Percentiles rank a stretch among this genome's conserved stretches.
Evolutionary conservation across 2,797 vertebrate species (phyloP).

Genomic region (Centropyge bicolor): DNA sequence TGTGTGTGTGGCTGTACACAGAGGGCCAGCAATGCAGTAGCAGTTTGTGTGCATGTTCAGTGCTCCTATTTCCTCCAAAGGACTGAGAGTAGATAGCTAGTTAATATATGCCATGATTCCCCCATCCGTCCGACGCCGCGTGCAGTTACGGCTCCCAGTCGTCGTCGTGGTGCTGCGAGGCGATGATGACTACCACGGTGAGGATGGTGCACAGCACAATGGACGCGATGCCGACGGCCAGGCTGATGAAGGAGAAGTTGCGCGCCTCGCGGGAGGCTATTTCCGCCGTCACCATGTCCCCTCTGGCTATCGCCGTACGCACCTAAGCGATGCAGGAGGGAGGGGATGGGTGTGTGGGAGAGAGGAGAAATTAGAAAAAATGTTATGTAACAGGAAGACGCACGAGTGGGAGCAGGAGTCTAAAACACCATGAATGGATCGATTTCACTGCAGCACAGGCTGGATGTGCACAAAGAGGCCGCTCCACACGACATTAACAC

Average conservation of each 20-base stretch:
- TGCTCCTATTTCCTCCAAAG: slow-evolving; percentile 55
- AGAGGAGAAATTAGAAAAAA: slow-evolving; percentile 51
- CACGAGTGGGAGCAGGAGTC: slow-evolving; percentile 61
- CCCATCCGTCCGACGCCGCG: slow-evolving; percentile 13
- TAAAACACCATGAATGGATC: slow-evolving; percentile 63
- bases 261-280: slow-evolving; percentile 95
- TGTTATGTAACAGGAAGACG: slow-evolving; percentile 67
- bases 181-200: slow-evolving; percentile 96
- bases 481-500: slow-evolving; percentile 47
- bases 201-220: slow-evolving; percentile 97
- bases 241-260: slow-evolving; percentile 98
- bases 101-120: slow-evolving; percentile 38
- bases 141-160: slow-evolving; percentile 91
- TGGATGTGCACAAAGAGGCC: slow-evolving; percentile 61
- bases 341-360: slow-evolving; percentile 16
- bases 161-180: slow-evolving; percentile 95
- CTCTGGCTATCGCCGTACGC: slow-evolving; percentile 92
- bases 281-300: slow-evolving; percentile 95
- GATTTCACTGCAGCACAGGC: slow-evolving; percentile 69
- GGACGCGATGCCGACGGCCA: slow-evolving; percentile 95
- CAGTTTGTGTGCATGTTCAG: slow-evolving; percentile 56
- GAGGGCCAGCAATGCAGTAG: slow-evolving; percentile 55
- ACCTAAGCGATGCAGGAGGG: slow-evolving; percentile 81
- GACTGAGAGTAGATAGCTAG: slow-evolving; percentile 59
- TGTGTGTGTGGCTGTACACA: slow-evolving; percentile 56